phyloP scores from a whole-genome alignment of 64 coral and sea anemone genomes.

The Montipora cactus region DNA sequence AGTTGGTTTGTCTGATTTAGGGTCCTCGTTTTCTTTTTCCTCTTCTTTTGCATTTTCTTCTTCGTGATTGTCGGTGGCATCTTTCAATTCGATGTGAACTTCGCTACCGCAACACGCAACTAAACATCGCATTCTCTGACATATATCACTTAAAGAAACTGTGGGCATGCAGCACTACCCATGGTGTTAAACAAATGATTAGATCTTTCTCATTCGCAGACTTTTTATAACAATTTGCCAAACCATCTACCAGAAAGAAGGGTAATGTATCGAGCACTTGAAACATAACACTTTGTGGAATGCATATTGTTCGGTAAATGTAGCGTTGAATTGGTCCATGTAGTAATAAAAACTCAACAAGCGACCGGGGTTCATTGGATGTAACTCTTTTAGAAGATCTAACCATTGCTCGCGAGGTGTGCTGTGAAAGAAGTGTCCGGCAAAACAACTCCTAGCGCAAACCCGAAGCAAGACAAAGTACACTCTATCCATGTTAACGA shows the following conservation, averaged over 20 bases:
- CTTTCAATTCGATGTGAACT: constrained; percentile 21
- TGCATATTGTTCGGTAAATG: too few species aligned
- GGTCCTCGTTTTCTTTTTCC: neutral
- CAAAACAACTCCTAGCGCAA: neutral
- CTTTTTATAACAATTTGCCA: neutral
- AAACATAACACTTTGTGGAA: too few species aligned
- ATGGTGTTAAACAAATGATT: neutral
- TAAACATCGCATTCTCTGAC: neutral
- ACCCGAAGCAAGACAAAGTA: neutral
- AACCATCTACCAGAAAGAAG: too few species aligned
- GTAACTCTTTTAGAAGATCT: neutral
- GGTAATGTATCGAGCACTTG: too few species aligned
- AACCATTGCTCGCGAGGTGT: neutral
- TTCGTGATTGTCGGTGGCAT: neutral
- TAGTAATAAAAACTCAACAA: too few species aligned
- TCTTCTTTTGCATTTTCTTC: neutral
- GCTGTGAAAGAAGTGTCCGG: neutral
- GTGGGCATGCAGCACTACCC: neutral
- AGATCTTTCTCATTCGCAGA: neutral
- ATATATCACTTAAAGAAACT: neutral
- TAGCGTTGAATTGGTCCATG: too few species aligned
- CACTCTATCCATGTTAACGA: neutral
- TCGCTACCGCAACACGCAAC: constrained; percentile 7
- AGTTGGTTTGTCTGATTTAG: neutral
- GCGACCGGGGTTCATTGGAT: too few species aligned